Evolutionary conservation across 2,888 invertebrate species (phyloP).

Genomic region (Oscheius sp.): DNA sequence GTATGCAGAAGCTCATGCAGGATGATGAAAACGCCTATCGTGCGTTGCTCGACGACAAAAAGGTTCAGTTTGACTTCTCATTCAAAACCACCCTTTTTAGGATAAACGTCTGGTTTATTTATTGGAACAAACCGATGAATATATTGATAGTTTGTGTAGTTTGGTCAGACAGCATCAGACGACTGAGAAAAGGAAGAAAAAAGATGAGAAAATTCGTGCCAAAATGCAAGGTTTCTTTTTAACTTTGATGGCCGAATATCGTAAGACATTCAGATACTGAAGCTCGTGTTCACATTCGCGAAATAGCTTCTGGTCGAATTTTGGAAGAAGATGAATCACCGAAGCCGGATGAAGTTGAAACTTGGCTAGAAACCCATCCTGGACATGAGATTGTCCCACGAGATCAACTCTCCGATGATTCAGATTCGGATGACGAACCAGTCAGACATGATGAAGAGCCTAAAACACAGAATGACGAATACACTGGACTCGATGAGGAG

Average conservation of each 20-base stretch:
- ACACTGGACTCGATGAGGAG: conserved; percentile 71
- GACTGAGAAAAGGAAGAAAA: conserved; percentile 59
- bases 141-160: conserved; percentile 90
- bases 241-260: no score
- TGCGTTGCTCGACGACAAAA: conserved; percentile 99
- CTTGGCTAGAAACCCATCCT: conserved; percentile 88
- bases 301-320: conserved; percentile 81
- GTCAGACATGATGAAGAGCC: conserved; percentile 36
- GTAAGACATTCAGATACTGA: conserved; percentile 75
- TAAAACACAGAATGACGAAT: conserved; percentile 69
- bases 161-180: conserved; percentile 88
- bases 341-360: conserved; percentile 83
- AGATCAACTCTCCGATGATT: conserved; percentile 71
- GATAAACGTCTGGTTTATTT: conserved; percentile 97
- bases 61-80: conserved; percentile 72
- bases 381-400: conserved; percentile 78
- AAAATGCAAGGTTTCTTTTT: conserved; percentile 36
- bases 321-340: conserved; percentile 86
- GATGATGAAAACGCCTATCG: conserved; percentile 99
- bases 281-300: conserved; percentile 85
- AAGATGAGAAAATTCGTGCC: conserved; percentile 55
- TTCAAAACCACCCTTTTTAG: conserved; percentile 10
- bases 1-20: conserved; percentile 96
- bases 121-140: conserved; percentile 96
- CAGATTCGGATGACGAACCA: conserved; percentile 50